Conservation (phyloP, 1,140 invertebrate genomes). For the Hormaphis cornu region DNA sequence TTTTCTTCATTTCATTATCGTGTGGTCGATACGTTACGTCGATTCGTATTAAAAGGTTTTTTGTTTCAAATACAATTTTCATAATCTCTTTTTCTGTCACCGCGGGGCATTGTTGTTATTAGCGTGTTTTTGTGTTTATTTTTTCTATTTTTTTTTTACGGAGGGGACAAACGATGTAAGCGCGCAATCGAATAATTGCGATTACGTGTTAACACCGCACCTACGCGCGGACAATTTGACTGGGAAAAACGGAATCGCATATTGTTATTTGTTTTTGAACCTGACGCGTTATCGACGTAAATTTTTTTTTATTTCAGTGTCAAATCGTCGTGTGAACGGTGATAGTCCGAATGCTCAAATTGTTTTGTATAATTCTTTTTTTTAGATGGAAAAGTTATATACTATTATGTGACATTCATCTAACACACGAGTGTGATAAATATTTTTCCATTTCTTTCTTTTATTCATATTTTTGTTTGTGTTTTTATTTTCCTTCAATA, state of each 20-base stretch:
- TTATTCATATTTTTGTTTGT: not conserved
- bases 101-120: not conserved
- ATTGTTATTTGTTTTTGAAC: no score
- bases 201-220: not conserved
- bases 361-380: slow-evolving; percentile 32
- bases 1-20: no score
- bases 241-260: no score
- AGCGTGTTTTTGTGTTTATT: not conserved
- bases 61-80: not conserved
- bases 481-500: not conserved
- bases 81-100: slow-evolving; percentile 17
- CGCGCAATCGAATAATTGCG: not conserved
- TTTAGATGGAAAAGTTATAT: slow-evolving; percentile 28
- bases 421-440: slow-evolving; percentile 3
- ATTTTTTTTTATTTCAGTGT: not conserved
- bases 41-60: no score
- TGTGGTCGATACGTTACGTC: no score
- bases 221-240: not conserved
- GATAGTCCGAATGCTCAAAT: slow-evolving; percentile 30
- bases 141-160: not conserved
- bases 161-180: not conserved
- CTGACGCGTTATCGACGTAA: no score
- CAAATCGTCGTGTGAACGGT: not conserved
- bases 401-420: slow-evolving; percentile 20
- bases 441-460: slow-evolving; percentile 23